These are phyloP conservation scores for Ammodytes marinus DNA, from an alignment of 2,113 vertebrate species.

Conservation along the genomic window DNA sequence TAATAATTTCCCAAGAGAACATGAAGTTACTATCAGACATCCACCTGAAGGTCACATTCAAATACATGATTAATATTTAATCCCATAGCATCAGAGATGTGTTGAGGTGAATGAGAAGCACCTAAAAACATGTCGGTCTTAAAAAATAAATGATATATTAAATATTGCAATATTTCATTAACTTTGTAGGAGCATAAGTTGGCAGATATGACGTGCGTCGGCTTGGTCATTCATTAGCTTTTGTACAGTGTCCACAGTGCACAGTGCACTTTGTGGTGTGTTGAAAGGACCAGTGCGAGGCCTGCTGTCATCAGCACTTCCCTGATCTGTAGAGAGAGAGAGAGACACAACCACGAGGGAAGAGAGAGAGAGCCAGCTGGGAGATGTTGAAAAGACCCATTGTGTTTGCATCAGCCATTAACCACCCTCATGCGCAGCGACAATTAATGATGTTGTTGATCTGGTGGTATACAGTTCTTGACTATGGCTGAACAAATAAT, in stretches of 20 bases:
- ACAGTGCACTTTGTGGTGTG: conserved; percentile 66
- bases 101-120: background rate
- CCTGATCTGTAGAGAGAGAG: conserved; percentile 31
- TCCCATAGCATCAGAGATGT: background rate
- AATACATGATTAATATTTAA: background rate
- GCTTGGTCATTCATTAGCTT: conserved; percentile 62
- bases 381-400: conserved; percentile 25
- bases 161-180: background rate
- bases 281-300: conserved; percentile 36
- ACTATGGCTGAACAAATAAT: background rate
- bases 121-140: background rate
- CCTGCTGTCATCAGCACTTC: conserved; percentile 65
- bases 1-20: background rate
- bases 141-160: background rate
- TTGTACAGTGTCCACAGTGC: conserved; percentile 4
- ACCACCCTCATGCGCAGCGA: conserved; percentile 9
- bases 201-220: background rate
- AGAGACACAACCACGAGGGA: background rate
- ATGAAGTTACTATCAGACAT: background rate
- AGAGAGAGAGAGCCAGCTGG: conserved; percentile 8
- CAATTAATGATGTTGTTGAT: conserved; percentile 20
- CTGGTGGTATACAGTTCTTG: conserved; percentile 6
- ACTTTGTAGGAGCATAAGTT: background rate
- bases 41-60: background rate
- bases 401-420: conserved; percentile 46